Base-by-base conservation (phyloP, 2,797 vertebrate genomes). In the Sebastes oblongus region DNA sequence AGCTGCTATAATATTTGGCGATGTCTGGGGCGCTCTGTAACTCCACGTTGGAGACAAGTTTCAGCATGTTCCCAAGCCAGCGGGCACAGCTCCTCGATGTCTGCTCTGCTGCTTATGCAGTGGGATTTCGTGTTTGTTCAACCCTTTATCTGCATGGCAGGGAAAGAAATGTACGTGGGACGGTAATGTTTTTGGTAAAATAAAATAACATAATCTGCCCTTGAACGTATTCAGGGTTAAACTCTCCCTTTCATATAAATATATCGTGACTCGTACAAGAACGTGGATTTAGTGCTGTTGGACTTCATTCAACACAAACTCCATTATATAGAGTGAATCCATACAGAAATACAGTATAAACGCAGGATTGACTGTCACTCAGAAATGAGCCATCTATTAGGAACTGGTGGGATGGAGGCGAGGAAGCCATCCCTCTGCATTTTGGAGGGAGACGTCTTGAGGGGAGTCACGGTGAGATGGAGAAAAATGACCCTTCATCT, bases 401-500 rank as follows among this genome's bases (percentile, higher is more conserved):
- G 1, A 79, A 72, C 62, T 39, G 62, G 76, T 67, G 74, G 86
- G 77, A 78, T 50, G 69, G 66, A 61, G 32, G 54, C 61, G 7
- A 74, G 82, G 86, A 88, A 85, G 66, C 73, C 79, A 85, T 84
- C 80, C 80, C 65, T 84, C 80, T 77, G 62, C 68, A 81, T 86
- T 89, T 88, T 60, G 77, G 81, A 82, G 75, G 80, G 72, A 83
- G 83, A 86, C n/a, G 46, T 89, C 80, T 89, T 82, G 76, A 87
- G 85, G 76, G 72, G 75, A 81, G 86, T 78, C 77, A 77, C n/a
- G 24, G 81, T 74, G 76, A 91, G 87, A 93, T 89, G 72, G 86
- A 90, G 92, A 94, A 93, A 94, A 92, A 94, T 89, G 89, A 91
- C 89, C 89, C 83, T 86, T 91, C 93, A 85, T 86, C 74, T 90